phyloP scores from a whole-genome alignment of 1,140 invertebrate species.

The Formica selysi region DNA sequence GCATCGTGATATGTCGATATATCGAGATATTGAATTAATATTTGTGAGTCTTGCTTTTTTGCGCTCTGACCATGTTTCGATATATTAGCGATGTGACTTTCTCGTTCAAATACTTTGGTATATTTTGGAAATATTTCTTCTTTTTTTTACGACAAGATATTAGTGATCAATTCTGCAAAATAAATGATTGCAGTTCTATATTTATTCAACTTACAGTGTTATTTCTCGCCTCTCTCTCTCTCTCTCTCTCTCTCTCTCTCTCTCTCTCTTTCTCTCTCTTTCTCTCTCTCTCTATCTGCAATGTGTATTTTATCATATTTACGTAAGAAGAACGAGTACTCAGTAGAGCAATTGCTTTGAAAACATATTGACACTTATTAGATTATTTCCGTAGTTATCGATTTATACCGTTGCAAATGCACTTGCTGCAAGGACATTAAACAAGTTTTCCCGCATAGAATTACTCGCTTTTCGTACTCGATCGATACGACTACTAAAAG shows the following conservation, averaged over 20 bases:
- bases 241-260: background rate
- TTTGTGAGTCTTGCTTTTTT: background rate
- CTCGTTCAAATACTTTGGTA: background rate
- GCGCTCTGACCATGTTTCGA: background rate
- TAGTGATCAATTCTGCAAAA: background rate
- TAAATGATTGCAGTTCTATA: background rate
- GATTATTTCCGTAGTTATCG: background rate
- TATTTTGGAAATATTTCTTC: background rate
- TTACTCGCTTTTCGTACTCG: slow-evolving; percentile 8
- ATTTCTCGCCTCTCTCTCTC: background rate
- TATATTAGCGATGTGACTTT: background rate
- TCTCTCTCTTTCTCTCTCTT: no score
- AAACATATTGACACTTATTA: slow-evolving; percentile 4
- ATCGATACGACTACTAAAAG: slow-evolving; percentile 39
- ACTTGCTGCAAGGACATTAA: background rate
- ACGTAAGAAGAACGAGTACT: background rate
- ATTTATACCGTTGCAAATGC: background rate
- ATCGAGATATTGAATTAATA: slow-evolving; percentile 14
- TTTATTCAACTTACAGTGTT: background rate
- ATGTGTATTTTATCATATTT: background rate
- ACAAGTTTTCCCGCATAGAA: background rate
- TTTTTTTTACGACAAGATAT: background rate
- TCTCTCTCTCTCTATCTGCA: background rate
- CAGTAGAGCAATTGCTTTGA: background rate
- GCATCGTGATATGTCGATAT: background rate